Conservation (phyloP, 2,888 invertebrate genomes). For the Ophioninae sp. region DNA sequence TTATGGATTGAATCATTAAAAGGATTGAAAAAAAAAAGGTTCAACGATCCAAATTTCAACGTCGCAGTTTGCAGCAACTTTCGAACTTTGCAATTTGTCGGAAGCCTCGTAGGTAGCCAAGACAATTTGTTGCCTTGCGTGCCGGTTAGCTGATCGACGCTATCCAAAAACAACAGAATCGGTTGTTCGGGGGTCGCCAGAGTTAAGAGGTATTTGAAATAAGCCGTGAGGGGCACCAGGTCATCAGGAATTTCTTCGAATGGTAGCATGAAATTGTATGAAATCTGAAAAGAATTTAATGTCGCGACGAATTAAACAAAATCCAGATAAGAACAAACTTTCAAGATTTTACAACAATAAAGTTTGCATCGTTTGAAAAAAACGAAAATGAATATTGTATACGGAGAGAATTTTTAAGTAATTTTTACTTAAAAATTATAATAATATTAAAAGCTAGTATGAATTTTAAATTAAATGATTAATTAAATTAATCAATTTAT, state of each 20-base stretch:
- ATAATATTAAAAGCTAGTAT: too few species aligned
- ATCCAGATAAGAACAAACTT: slow-evolving; percentile 8
- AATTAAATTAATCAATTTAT: too few species aligned
- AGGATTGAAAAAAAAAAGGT: too few species aligned
- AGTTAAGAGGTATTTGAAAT: slow-evolving; percentile 96
- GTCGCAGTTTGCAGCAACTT: not conserved
- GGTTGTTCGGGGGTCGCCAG: slow-evolving; percentile 92
- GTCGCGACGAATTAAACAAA: not conserved
- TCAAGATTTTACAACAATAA: not conserved
- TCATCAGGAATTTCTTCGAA: slow-evolving; percentile 98
- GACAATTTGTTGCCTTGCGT: slow-evolving; percentile 97
- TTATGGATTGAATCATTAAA: too few species aligned
- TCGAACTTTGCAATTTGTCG: slow-evolving; percentile 91
- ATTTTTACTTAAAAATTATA: too few species aligned
- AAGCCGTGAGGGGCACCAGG: slow-evolving; percentile 95
- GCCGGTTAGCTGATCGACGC: slow-evolving; percentile 97
- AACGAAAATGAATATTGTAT: too few species aligned
- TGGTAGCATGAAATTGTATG: slow-evolving; percentile 94
- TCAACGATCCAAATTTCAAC: not conserved
- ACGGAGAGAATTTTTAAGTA: too few species aligned
- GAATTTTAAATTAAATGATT: too few species aligned
- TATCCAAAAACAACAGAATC: slow-evolving; percentile 95
- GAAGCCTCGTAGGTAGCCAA: slow-evolving; percentile 96
- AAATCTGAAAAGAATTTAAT: slow-evolving; percentile 84
- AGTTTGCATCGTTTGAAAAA: too few species aligned